These are phyloP conservation scores for Chymomyza caudatula DNA, from an alignment of 2,888 invertebrate genomes.

Conservation along the genomic window DNA sequence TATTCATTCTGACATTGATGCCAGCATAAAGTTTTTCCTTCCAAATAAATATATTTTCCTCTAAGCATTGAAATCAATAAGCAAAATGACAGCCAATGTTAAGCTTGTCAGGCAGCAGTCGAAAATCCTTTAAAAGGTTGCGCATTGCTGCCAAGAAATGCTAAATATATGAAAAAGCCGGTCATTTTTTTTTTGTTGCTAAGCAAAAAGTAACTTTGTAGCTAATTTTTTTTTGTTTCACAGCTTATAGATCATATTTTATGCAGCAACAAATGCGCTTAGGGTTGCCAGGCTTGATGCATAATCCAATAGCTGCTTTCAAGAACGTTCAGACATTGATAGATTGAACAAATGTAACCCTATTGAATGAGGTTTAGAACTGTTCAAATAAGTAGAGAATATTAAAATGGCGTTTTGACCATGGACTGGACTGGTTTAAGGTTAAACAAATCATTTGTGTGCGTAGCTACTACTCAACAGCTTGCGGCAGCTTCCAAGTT, in stretches of 20 bases:
- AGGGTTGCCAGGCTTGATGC: neutral
- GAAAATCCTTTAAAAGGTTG: slow-evolving; percentile 47
- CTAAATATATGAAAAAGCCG: slow-evolving; percentile 48
- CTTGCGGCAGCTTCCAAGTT: too few species aligned
- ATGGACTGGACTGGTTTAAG: too few species aligned
- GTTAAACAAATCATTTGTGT: too few species aligned
- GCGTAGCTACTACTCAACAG: too few species aligned
- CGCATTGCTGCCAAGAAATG: slow-evolving; percentile 14
- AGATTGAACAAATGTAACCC: neutral
- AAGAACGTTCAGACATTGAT: neutral
- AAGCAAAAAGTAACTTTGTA: slow-evolving; percentile 5
- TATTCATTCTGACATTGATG: slow-evolving; percentile 59
- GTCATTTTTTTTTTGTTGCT: neutral
- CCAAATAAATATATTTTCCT: slow-evolving; percentile 20
- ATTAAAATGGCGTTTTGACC: too few species aligned
- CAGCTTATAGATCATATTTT: neutral
- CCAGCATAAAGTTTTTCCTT: slow-evolving; percentile 25
- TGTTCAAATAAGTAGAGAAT: too few species aligned
- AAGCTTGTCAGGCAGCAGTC: slow-evolving; percentile 30
- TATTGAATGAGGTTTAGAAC: too few species aligned
- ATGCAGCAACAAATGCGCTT: too few species aligned
- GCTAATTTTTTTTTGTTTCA: neutral
- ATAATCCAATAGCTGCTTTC: neutral
- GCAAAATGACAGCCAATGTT: slow-evolving; percentile 36
- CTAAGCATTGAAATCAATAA: slow-evolving; percentile 40